Evolutionary conservation across 2,888 invertebrate species (phyloP).

Genomic region (Ennomos fuscantarius): DNA sequence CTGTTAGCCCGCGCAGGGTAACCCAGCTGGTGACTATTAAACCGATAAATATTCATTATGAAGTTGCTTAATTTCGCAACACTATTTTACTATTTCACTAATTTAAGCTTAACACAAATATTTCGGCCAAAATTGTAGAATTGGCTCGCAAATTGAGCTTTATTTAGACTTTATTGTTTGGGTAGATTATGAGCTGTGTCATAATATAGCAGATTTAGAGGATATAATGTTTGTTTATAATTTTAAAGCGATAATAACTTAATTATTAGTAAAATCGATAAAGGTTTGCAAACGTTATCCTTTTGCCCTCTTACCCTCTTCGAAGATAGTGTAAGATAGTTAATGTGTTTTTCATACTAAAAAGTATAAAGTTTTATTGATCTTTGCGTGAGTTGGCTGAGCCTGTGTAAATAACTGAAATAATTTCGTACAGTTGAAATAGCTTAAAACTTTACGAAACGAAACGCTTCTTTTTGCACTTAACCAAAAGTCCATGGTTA

Average conservation of each 20-base stretch:
- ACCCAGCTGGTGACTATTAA: slow-evolving; percentile 78
- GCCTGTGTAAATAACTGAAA: too few relatives aligned
- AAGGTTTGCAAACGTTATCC: too few relatives aligned
- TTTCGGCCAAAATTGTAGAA: slow-evolving; percentile 46
- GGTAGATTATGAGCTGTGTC: slow-evolving; percentile 30
- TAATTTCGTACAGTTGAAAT: too few relatives aligned
- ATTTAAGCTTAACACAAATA: slow-evolving; percentile 69
- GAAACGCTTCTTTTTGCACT: too few relatives aligned
- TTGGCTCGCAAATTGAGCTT: slow-evolving; percentile 41
- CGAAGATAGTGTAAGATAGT: too few relatives aligned
- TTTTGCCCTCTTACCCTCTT: too few relatives aligned
- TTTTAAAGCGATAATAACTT: background rate
- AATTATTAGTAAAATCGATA: too few relatives aligned
- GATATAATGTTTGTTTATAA: slow-evolving; percentile 9
- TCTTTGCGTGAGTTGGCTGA: too few relatives aligned
- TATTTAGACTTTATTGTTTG: slow-evolving; percentile 41
- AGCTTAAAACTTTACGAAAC: too few relatives aligned
- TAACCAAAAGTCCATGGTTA: too few relatives aligned
- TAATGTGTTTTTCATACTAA: too few relatives aligned
- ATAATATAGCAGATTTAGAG: slow-evolving; percentile 31
- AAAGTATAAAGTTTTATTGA: too few relatives aligned
- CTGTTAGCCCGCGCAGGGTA: slow-evolving; percentile 54
- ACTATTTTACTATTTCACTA: slow-evolving; percentile 78
- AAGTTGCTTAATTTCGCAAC: slow-evolving; percentile 80
- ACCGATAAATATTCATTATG: slow-evolving; percentile 83